Conservation (phyloP, 2,797 vertebrate species). For the Gobionotothen gibberifrons region DNA sequence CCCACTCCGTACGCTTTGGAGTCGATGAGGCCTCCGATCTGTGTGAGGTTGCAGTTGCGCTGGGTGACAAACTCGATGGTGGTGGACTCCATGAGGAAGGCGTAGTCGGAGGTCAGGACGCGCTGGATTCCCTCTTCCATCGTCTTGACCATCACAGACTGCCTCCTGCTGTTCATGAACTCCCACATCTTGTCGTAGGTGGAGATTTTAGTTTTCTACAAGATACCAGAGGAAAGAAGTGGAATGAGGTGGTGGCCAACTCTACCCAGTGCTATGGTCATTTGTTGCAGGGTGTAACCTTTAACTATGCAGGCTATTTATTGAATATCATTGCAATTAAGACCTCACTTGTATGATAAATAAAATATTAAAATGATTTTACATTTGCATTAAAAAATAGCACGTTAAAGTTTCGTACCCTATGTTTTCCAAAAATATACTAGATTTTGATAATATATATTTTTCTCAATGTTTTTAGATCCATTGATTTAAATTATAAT, state of each 20-base stretch:
- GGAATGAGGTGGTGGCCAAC: not conserved
- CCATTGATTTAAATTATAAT: too few relatives aligned
- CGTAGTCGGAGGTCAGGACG: conserved; percentile 95
- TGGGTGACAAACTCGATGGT: conserved; percentile 98
- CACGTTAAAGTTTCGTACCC: too few relatives aligned
- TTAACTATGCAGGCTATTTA: not conserved
- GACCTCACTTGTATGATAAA: too few relatives aligned
- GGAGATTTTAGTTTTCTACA: conserved; percentile 96
- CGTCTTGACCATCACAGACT: conserved; percentile 95
- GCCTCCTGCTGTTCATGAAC: conserved; percentile 97
- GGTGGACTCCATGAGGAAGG: conserved; percentile 98
- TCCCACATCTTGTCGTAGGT: conserved; percentile 99
- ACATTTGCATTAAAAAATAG: too few relatives aligned
- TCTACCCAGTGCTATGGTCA: too few relatives aligned
- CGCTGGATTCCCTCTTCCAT: conserved; percentile 96
- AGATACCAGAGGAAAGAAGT: conserved; percentile 3
- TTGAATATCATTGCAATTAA: not conserved
- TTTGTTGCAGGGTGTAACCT: too few relatives aligned
- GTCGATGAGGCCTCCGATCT: conserved; percentile 97
- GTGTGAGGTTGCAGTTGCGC: conserved; percentile 98
- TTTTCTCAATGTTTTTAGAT: too few relatives aligned
- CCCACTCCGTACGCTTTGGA: conserved; percentile 99
- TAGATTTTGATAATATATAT: too few relatives aligned
- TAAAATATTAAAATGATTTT: too few relatives aligned
- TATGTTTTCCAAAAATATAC: too few relatives aligned